A percentile compares a stretch with the other conserved stretches of the same genome.
Evolutionary conservation across 2,888 invertebrate species (phyloP).

Genomic region (Vesta saturnalis): DNA sequence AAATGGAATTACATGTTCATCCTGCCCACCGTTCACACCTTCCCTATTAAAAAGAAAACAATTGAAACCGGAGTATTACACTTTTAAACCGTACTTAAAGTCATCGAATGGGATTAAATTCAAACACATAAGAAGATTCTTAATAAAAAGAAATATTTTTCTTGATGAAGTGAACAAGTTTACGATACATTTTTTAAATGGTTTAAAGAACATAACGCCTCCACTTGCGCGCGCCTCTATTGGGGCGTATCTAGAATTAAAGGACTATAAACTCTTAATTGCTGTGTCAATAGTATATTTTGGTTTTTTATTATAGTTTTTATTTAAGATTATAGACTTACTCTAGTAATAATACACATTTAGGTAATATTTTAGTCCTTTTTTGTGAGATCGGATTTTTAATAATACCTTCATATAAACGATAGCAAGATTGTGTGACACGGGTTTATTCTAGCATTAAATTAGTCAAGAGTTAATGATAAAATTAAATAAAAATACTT

Average conservation of each 20-base stretch:
- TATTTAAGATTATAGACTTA: conserved; percentile 13
- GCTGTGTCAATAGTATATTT: conserved; percentile 51
- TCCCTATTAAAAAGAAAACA: conserved; percentile 47
- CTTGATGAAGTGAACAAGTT: conserved; percentile 52
- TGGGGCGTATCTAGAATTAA: conserved; percentile 48
- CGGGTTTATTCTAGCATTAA: no score
- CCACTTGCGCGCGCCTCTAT: conserved; percentile 52
- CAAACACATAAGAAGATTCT: conserved; percentile 56
- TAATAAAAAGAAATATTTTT: conserved; percentile 47
- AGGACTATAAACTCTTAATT: conserved; percentile 52
- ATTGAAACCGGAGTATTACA: conserved; percentile 54
- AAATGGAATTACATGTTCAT: conserved; percentile 54
- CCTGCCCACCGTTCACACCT: conserved; percentile 56
- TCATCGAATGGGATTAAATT: conserved; percentile 50
- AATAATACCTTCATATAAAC: no score
- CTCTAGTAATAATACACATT: conserved; percentile 1
- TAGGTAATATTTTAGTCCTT: neutral
- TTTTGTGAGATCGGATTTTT: neutral
- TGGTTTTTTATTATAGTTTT: conserved; percentile 49
- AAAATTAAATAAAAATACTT: no score
- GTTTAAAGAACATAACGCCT: conserved; percentile 48
- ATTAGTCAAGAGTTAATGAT: no score
- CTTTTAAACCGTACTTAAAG: conserved; percentile 53
- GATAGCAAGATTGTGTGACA: no score
- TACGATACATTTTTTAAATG: conserved; percentile 46